phyloP scores from a whole-genome alignment of 2,113 vertebrate genomes.

The Nyctibius bracteatus region DNA sequence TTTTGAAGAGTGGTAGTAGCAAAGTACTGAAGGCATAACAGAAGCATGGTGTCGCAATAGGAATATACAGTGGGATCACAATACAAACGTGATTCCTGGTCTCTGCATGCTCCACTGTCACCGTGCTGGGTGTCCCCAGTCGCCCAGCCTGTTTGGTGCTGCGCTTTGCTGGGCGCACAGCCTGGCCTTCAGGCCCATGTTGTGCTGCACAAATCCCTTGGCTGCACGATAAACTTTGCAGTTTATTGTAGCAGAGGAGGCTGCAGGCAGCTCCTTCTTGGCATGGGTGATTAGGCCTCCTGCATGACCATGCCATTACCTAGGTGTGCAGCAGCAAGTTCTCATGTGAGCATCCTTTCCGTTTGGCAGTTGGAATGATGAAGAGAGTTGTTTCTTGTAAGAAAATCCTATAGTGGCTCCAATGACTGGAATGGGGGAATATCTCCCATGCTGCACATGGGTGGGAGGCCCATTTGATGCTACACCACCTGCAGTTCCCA shows the following conservation, averaged over 20 bases:
- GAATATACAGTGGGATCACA: no score
- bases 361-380: neutral
- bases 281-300: neutral
- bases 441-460: neutral
- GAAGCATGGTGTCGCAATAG: neutral
- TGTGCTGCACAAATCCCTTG: neutral
- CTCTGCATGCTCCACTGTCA: neutral
- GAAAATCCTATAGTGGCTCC: neutral
- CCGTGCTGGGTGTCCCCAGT: neutral
- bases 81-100: rapidly evolving
- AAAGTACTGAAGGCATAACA: neutral
- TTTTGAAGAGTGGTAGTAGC: neutral
- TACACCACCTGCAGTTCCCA: neutral
- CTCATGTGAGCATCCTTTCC: neutral
- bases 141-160: neutral
- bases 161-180: neutral
- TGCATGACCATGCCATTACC: rapidly evolving
- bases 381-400: neutral
- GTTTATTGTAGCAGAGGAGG: neutral
- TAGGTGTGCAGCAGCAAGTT: neutral
- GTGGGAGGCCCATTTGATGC: neutral
- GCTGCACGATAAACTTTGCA: neutral
- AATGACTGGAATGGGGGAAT: neutral
- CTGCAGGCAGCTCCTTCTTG: neutral
- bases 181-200: neutral